Conservation (phyloP, 92 coral and sea anemone species). For the Porites lobata region DNA sequence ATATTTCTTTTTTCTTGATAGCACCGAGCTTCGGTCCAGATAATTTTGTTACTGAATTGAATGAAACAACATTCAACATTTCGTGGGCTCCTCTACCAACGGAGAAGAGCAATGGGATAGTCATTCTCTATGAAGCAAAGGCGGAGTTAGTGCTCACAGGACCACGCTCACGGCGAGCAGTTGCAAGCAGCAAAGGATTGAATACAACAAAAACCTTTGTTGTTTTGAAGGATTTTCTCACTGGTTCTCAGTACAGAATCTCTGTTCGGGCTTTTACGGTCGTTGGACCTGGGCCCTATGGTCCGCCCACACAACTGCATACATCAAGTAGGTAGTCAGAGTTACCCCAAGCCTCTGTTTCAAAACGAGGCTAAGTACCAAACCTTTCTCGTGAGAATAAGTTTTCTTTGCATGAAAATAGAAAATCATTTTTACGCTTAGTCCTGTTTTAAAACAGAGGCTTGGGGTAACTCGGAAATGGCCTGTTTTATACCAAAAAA, state of each 20-base stretch:
- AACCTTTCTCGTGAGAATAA: too few relatives aligned
- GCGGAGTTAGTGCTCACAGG: neutral
- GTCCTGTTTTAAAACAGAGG: too few relatives aligned
- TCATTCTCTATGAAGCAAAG: neutral
- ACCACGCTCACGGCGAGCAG: neutral
- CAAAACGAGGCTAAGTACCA: too few relatives aligned
- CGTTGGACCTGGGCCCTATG: conserved; percentile 58
- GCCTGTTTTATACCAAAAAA: too few relatives aligned
- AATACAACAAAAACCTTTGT: conserved; percentile 24
- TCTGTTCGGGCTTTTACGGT: conserved; percentile 55
- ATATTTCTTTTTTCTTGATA: neutral
- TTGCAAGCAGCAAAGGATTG: neutral
- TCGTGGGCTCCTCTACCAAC: conserved; percentile 29
- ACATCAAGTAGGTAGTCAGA: too few relatives aligned
- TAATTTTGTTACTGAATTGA: neutral
- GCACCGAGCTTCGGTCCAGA: conserved; percentile 30
- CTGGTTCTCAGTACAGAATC: conserved; percentile 29
- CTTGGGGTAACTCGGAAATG: too few relatives aligned
- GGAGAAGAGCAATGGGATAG: neutral
- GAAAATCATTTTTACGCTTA: too few relatives aligned
- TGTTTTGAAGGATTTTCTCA: neutral
- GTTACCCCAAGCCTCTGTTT: too few relatives aligned
- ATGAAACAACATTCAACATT: conserved; percentile 26
- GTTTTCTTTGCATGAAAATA: too few relatives aligned
- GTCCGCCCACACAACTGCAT: neutral